Evolutionary conservation across 2,797 vertebrate genomes (phyloP).

Genomic region (Esox masquinongy): DNA sequence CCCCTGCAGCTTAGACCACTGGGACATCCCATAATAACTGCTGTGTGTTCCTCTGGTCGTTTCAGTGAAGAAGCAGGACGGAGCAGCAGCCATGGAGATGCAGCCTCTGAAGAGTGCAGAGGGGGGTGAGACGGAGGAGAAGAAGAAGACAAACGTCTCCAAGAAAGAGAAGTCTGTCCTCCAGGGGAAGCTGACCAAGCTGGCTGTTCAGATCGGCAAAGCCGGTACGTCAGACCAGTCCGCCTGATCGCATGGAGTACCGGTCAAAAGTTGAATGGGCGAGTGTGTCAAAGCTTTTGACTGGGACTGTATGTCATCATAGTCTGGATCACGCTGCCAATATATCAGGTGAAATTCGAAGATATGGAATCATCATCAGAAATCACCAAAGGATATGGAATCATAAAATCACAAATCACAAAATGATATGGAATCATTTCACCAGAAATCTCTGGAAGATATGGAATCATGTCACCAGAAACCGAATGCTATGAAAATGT

Average conservation of each 20-base stretch:
- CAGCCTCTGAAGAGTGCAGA: constrained; percentile 98
- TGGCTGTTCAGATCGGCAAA: constrained; percentile 99
- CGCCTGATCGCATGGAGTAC: neutral
- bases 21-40: neutral
- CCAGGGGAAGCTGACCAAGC: constrained; percentile 97
- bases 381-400: too few species aligned
- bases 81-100: constrained; percentile 99
- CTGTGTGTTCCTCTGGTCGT: constrained; percentile 49
- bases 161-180: constrained; percentile 99
- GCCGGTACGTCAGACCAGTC: constrained; percentile 77
- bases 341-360: too few species aligned
- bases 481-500: too few species aligned
- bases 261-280: too few species aligned
- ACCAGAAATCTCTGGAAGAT: too few species aligned
- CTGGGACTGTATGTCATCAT: too few species aligned
- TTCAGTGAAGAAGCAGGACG: constrained; percentile 96
- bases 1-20: neutral
- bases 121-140: constrained; percentile 90
- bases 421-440: too few species aligned
- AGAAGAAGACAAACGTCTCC: constrained; percentile 89
- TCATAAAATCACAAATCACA: too few species aligned
- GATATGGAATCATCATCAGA: too few species aligned
- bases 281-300: too few species aligned
- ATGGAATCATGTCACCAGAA: too few species aligned
- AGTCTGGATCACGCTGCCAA: too few species aligned